Percentiles rank a stretch among this genome's conserved stretches.
Conservation (phyloP, 2,797 vertebrate genomes). For the Gastrophryne carolinensis region DNA sequence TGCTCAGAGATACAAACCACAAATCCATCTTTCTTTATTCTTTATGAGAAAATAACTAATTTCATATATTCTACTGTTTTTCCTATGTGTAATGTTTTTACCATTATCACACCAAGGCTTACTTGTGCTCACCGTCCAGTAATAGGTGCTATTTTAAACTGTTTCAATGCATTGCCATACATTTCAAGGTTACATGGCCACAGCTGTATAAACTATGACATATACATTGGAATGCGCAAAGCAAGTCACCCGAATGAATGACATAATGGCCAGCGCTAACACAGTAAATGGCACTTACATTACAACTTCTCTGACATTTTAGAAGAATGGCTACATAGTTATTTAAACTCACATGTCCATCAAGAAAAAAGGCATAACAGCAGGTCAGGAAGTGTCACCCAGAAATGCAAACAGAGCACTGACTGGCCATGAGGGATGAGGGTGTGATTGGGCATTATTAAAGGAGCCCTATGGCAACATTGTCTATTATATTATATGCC, state of each 20-base stretch:
- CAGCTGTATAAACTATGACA: slow-evolving; percentile 8
- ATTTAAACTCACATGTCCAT: no score
- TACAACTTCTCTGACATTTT: no score
- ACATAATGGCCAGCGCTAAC: not conserved
- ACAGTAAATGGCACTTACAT: not conserved
- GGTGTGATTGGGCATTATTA: no score
- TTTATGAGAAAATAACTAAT: not conserved
- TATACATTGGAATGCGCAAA: slow-evolving; percentile 1
- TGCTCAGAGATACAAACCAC: not conserved
- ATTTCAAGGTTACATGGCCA: slow-evolving; percentile 9
- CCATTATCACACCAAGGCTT: not conserved
- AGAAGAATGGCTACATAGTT: no score
- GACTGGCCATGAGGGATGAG: no score
- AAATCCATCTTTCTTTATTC: not conserved
- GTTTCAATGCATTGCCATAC: not conserved
- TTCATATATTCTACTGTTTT: not conserved
- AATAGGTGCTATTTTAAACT: not conserved
- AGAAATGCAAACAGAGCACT: no score
- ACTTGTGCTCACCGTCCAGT: not conserved
- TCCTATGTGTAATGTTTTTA: not conserved
- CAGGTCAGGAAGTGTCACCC: no score
- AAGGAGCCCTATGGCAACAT: no score
- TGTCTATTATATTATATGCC: no score
- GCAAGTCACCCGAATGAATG: slow-evolving; percentile 10
- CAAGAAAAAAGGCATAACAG: no score